A percentile compares a stretch with the other conserved stretches of the same genome.
phyloP scores from a whole-genome alignment of 2,113 vertebrate species.

The Thalassoma bifasciatum region DNA sequence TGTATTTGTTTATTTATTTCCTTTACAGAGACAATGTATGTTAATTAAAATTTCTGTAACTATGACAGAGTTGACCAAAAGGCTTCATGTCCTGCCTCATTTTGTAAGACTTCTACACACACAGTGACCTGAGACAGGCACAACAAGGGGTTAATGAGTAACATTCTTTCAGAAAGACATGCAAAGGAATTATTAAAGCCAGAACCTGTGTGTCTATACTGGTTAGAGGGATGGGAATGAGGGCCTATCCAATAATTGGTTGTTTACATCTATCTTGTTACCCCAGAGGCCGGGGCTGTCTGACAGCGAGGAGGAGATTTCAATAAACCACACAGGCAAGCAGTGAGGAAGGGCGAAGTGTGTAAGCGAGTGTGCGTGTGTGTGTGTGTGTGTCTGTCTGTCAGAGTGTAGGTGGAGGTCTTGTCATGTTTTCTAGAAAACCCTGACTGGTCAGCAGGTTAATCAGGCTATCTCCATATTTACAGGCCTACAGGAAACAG shows the following conservation, averaged over 20 bases:
- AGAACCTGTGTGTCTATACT: slow-evolving; percentile 58
- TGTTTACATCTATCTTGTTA: slow-evolving; percentile 81
- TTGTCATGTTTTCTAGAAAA: slow-evolving; percentile 55
- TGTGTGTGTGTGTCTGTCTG: neutral
- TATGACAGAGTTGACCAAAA: too few species aligned
- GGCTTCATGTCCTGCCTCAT: too few species aligned
- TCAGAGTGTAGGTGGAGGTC: neutral
- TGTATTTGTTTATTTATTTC: neutral
- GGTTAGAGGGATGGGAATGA: slow-evolving; percentile 68
- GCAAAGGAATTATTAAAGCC: slow-evolving; percentile 70
- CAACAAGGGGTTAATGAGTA: slow-evolving; percentile 75
- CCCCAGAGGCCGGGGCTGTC: slow-evolving; percentile 64
- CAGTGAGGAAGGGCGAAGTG: slow-evolving; percentile 33
- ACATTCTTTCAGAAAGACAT: slow-evolving; percentile 72
- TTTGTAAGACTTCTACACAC: slow-evolving; percentile 32
- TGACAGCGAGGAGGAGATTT: slow-evolving; percentile 56
- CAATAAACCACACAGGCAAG: slow-evolving; percentile 53
- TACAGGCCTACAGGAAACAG: neutral
- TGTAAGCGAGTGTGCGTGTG: neutral
- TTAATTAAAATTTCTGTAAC: too few species aligned
- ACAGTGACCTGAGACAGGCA: slow-evolving; percentile 63
- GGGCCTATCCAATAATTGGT: slow-evolving; percentile 77
- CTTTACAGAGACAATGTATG: too few species aligned
- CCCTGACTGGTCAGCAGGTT: slow-evolving; percentile 47
- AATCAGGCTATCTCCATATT: slow-evolving; percentile 34